These are phyloP conservation scores for Lepidothrix coronata DNA, from an alignment of 2,113 vertebrate species.

Conservation along the genomic window DNA sequence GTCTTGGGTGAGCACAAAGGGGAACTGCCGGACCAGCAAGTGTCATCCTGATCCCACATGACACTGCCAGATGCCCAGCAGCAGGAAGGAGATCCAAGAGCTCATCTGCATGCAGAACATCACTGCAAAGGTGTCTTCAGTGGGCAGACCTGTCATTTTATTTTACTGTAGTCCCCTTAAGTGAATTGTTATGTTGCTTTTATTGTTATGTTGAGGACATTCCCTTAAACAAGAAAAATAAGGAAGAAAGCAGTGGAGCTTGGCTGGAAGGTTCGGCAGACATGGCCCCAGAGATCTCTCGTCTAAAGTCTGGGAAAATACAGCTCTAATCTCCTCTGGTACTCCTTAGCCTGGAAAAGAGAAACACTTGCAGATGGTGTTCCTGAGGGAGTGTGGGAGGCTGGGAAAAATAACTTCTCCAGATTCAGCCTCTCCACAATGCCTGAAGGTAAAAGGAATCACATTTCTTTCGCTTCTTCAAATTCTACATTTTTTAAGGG, in stretches of 20 bases:
- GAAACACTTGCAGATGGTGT: constrained; percentile 37
- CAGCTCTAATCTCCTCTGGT: background rate
- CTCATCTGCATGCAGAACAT: background rate
- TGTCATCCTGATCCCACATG: background rate
- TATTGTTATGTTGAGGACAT: background rate
- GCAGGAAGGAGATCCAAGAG: background rate
- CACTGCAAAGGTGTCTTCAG: background rate
- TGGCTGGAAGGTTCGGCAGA: background rate
- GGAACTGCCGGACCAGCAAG: background rate
- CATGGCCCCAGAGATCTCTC: background rate
- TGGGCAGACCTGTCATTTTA: background rate
- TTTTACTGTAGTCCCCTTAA: background rate
- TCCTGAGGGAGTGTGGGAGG: background rate
- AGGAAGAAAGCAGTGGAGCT: background rate
- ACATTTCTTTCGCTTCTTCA: background rate
- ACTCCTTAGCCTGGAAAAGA: background rate
- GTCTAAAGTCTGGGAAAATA: background rate
- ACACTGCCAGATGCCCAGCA: background rate
- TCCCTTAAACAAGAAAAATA: background rate
- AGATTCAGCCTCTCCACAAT: background rate
- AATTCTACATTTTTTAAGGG: background rate
- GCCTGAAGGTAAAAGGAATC: background rate
- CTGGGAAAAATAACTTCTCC: background rate
- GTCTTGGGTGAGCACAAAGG: background rate
- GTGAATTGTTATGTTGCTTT: background rate